Evolutionary conservation across 2,888 invertebrate genomes (phyloP).

Genomic region (Gymnosoma rotundatum): DNA sequence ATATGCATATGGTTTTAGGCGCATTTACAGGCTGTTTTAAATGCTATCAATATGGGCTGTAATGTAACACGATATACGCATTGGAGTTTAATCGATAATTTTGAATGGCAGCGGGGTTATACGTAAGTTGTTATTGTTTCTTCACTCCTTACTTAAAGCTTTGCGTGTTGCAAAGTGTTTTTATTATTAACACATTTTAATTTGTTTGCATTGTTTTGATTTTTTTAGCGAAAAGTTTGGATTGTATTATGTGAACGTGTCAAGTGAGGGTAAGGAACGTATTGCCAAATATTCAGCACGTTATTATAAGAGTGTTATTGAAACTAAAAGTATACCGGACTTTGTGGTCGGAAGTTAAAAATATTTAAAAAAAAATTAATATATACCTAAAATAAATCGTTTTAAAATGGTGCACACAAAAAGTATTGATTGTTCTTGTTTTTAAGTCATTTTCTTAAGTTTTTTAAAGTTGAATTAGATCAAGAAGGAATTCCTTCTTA

Average conservation of each 20-base stretch:
- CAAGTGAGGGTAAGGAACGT: slow-evolving; percentile 84
- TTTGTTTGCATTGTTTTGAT: slow-evolving; percentile 52
- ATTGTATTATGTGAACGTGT: slow-evolving; percentile 87
- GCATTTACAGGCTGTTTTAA: slow-evolving; percentile 75
- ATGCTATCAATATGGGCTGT: slow-evolving; percentile 76
- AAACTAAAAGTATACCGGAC: slow-evolving; percentile 67
- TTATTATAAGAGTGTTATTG: slow-evolving; percentile 72
- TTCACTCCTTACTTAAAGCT: slow-evolving; percentile 8
- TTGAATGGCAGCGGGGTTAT: slow-evolving; percentile 78
- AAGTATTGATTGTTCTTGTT: too few species aligned
- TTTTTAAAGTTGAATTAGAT: too few species aligned
- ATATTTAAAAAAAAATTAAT: slow-evolving; percentile 2
- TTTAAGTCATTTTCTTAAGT: too few species aligned
- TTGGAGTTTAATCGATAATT: slow-evolving; percentile 79
- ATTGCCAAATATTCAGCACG: slow-evolving; percentile 85
- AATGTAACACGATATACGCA: slow-evolving; percentile 76
- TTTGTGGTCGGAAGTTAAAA: slow-evolving; percentile 19
- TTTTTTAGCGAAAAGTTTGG: slow-evolving; percentile 85
- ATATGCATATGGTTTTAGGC: slow-evolving; percentile 68
- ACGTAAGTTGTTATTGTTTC: slow-evolving; percentile 73
- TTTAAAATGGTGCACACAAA: neutral
- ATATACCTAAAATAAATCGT: neutral
- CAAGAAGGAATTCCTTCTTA: too few species aligned
- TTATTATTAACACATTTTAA: slow-evolving; percentile 46
- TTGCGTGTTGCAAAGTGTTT: slow-evolving; percentile 50